These are phyloP conservation scores for Grallaria varia DNA, from an alignment of 2,113 vertebrate species.

Conservation along the genomic window DNA sequence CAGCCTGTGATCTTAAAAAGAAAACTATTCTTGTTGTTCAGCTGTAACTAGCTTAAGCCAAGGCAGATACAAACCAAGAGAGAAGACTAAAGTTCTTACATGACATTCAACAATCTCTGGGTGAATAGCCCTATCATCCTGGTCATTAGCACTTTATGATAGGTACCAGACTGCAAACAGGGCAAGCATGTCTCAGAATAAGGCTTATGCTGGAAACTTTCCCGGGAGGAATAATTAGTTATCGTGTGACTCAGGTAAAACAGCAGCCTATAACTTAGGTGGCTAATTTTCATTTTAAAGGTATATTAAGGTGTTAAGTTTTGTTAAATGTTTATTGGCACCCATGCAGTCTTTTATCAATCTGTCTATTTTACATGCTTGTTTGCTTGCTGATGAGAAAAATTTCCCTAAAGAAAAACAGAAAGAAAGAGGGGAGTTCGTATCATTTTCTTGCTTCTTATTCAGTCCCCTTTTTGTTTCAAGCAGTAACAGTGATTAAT, in stretches of 20 bases:
- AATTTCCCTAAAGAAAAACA: neutral
- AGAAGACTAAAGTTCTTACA: neutral
- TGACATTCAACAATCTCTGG: neutral
- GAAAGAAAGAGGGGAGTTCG: neutral
- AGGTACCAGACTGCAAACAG: neutral
- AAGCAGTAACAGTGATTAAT: neutral
- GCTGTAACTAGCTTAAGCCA: neutral
- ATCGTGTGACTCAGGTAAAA: neutral
- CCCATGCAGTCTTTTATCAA: neutral
- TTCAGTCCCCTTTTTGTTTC: neutral
- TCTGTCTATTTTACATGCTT: neutral
- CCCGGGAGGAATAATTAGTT: neutral
- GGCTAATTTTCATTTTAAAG: neutral
- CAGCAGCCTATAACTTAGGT: neutral
- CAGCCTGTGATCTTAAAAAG: neutral
- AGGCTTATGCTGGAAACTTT: neutral
- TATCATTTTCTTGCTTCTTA: neutral
- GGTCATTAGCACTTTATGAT: neutral
- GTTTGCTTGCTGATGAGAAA: neutral
- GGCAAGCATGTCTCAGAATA: neutral
- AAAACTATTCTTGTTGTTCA: neutral
- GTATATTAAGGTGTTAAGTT: neutral
- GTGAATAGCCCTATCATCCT: neutral
- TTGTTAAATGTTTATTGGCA: neutral
- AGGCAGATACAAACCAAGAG: neutral